Conservation (phyloP, 2,888 invertebrate species). For the Drosophila atripex region DNA sequence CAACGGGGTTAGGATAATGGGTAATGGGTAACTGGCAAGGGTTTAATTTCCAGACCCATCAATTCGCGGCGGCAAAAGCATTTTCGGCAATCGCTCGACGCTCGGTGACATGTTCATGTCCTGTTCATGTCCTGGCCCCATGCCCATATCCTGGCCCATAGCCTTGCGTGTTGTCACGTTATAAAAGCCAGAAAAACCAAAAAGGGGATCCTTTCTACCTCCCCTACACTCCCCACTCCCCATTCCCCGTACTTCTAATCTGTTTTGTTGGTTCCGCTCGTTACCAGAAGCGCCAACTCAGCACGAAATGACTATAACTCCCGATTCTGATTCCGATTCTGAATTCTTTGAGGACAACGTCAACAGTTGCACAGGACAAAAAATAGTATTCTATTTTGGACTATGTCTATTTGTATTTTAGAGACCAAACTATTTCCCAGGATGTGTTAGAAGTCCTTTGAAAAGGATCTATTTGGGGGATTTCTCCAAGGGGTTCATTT, state of each 20-base stretch:
- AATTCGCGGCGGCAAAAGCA: conserved; percentile 50
- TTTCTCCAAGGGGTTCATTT: too few relatives aligned
- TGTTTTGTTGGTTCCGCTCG: conserved; percentile 73
- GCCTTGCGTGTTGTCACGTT: conserved; percentile 84
- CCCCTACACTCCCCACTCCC: conserved; percentile 44
- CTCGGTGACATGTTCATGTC: conserved; percentile 52
- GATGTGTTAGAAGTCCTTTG: too few relatives aligned
- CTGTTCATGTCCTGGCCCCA: conserved; percentile 32
- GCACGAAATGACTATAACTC: conserved; percentile 38
- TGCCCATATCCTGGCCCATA: conserved; percentile 23
- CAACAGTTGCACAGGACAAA: conserved; percentile 43
- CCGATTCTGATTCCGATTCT: conserved; percentile 1
- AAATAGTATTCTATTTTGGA: neutral
- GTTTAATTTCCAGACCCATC: conserved; percentile 60
- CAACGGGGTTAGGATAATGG: conserved; percentile 5
- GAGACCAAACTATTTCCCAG: too few relatives aligned
- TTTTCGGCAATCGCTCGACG: conserved; percentile 36
- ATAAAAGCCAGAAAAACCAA: conserved; percentile 74
- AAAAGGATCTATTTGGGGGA: too few relatives aligned
- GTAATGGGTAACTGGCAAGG: conserved; percentile 44
- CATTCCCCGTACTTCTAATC: conserved; percentile 24
- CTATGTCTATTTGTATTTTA: neutral
- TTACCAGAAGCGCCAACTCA: conserved; percentile 68
- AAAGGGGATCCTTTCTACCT: neutral
- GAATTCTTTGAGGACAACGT: conserved; percentile 16